Evolutionary conservation across 2,888 invertebrate genomes (phyloP).

Genomic region (Venusia cambrica): DNA sequence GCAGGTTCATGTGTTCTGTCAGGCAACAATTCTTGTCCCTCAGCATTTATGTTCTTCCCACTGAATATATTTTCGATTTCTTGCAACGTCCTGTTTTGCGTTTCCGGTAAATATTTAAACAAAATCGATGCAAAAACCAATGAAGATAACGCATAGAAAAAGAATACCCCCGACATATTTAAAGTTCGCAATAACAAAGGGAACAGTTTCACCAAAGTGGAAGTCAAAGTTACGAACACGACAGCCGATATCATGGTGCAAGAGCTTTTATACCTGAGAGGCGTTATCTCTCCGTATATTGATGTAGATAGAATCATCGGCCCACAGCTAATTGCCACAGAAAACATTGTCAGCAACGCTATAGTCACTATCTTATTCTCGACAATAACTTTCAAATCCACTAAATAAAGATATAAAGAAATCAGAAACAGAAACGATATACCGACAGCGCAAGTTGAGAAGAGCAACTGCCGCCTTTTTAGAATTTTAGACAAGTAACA

Average conservation of each 20-base stretch:
- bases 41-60: constrained; percentile 13
- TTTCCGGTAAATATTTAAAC: constrained; percentile 39
- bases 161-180: constrained; percentile 35
- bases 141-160: constrained; percentile 34
- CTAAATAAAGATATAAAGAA: constrained; percentile 41
- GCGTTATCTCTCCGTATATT: constrained; percentile 37
- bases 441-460: constrained; percentile 30
- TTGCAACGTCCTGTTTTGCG: constrained; percentile 35
- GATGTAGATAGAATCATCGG: constrained; percentile 38
- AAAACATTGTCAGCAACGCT: constrained; percentile 33
- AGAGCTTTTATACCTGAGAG: constrained; percentile 29
- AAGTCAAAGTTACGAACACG: constrained; percentile 20
- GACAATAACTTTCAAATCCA: constrained; percentile 28
- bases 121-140: constrained; percentile 27
- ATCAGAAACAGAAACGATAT: constrained; percentile 36
- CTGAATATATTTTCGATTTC: constrained; percentile 32
- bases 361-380: constrained; percentile 36
- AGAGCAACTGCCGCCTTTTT: constrained; percentile 35
- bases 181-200: constrained; percentile 33
- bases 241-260: constrained; percentile 29
- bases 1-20: too few species aligned
- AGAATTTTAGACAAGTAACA: constrained; percentile 34
- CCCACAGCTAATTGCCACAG: constrained; percentile 44
- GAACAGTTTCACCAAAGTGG: constrained; percentile 35
- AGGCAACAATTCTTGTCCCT: constrained; percentile 1